These are phyloP conservation scores for Perodicticus potto DNA, from an alignment of 2,797 vertebrate genomes.

Conservation along the genomic window DNA sequence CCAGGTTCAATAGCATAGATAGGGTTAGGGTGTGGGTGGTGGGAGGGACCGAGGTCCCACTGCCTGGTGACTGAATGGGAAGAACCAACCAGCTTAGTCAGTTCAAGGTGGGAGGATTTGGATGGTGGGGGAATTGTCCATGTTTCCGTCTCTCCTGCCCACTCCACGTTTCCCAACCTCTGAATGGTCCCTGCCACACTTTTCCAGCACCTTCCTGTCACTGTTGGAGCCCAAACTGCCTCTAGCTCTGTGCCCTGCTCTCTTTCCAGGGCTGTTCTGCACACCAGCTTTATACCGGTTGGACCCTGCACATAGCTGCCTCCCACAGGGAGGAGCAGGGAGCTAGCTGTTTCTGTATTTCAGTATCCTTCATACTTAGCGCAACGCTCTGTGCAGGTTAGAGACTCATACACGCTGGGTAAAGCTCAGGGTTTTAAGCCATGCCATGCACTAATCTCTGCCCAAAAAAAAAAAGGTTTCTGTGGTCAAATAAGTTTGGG, in stretches of 20 bases:
- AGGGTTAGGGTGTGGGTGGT: not conserved
- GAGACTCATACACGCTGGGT: not conserved
- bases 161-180: no score
- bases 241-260: not conserved
- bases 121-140: not conserved
- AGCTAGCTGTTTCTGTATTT: not conserved
- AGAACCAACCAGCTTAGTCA: not conserved
- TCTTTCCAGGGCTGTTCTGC: not conserved
- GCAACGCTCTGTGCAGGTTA: not conserved
- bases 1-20: constrained; percentile 73
- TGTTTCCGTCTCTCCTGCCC: not conserved
- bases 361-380: not conserved
- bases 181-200: not conserved
- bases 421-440: constrained; percentile 36
- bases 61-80: not conserved
- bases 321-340: not conserved
- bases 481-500: constrained; percentile 74
- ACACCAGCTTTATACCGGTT: not conserved
- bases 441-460: constrained; percentile 8
- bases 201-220: not conserved
- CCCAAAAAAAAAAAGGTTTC: constrained; percentile 42
- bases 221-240: not conserved
- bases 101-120: not conserved
- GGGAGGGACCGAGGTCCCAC: not conserved
- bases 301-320: not conserved